phyloP scores from a whole-genome alignment of 2,113 vertebrate species.

The Leucosticte australis region DNA sequence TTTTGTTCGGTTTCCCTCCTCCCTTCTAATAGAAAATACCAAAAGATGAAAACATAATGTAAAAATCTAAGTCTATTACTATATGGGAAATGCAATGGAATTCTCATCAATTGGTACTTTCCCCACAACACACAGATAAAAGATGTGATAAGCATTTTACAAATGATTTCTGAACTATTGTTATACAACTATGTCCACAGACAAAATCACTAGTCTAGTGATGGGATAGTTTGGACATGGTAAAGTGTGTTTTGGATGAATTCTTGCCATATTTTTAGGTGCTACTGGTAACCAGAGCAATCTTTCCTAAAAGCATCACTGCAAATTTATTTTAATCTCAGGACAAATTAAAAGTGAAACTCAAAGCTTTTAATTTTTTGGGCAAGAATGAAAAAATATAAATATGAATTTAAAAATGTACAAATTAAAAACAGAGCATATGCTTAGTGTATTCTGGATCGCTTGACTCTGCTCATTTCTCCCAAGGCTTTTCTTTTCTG shows the following conservation, averaged over 20 bases:
- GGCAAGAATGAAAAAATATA: conserved; percentile 35
- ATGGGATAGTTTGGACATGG: neutral
- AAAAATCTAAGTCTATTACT: neutral
- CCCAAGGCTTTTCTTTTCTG: conserved; percentile 86
- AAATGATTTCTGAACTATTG: neutral
- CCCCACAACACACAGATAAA: neutral
- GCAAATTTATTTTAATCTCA: conserved; percentile 8
- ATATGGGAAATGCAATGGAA: neutral
- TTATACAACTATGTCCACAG: neutral
- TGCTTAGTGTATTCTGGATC: conserved; percentile 76
- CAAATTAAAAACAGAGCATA: neutral
- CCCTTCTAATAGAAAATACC: neutral
- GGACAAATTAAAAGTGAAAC: neutral
- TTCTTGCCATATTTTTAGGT: neutral
- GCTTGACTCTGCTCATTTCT: conserved; percentile 76
- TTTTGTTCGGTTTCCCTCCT: accelerated
- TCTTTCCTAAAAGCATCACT: neutral
- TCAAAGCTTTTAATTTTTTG: conserved; percentile 31
- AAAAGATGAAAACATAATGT: neutral
- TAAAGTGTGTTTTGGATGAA: neutral
- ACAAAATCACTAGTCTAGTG: neutral
- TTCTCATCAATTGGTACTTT: neutral
- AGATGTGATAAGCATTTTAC: neutral
- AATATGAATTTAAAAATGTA: conserved; percentile 21
- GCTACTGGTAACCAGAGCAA: neutral